Evolutionary conservation across 1,140 invertebrate genomes (phyloP).

Genomic region (Lasaia peninsularis): DNA sequence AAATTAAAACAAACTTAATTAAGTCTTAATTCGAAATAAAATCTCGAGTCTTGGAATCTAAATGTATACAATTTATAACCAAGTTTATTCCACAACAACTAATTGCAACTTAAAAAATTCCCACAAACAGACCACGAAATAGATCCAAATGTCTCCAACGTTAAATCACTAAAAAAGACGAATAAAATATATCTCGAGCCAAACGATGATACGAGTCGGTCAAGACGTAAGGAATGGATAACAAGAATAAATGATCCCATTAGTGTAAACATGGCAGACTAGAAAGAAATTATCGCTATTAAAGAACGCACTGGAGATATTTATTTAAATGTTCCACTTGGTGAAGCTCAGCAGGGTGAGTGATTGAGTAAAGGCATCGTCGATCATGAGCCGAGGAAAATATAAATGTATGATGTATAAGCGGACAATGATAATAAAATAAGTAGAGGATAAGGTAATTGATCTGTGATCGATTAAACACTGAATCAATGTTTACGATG

Average conservation of each 20-base stretch:
- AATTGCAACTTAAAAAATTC: neutral
- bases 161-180: conserved; percentile 6
- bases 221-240: conserved; percentile 17
- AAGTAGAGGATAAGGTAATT: too few relatives aligned
- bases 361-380: conserved; percentile 42
- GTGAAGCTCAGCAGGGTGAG: conserved; percentile 42
- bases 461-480: too few relatives aligned
- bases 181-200: neutral
- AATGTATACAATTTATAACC: too few relatives aligned
- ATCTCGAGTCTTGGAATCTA: too few relatives aligned
- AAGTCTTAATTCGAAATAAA: too few relatives aligned
- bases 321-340: conserved; percentile 46
- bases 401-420: neutral
- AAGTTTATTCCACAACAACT: too few relatives aligned
- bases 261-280: conserved; percentile 28
- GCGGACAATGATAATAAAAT: too few relatives aligned
- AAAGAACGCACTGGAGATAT: conserved; percentile 38
- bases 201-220: conserved; percentile 5
- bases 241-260: conserved; percentile 17
- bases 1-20: too few relatives aligned
- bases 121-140: neutral
- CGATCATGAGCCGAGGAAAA: conserved; percentile 44
- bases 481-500: too few relatives aligned
- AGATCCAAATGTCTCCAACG: neutral
- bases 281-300: conserved; percentile 51